These are phyloP conservation scores for Otolemur crassicaudatus DNA, from an alignment of 2,797 vertebrate species.

Conservation along the genomic window DNA sequence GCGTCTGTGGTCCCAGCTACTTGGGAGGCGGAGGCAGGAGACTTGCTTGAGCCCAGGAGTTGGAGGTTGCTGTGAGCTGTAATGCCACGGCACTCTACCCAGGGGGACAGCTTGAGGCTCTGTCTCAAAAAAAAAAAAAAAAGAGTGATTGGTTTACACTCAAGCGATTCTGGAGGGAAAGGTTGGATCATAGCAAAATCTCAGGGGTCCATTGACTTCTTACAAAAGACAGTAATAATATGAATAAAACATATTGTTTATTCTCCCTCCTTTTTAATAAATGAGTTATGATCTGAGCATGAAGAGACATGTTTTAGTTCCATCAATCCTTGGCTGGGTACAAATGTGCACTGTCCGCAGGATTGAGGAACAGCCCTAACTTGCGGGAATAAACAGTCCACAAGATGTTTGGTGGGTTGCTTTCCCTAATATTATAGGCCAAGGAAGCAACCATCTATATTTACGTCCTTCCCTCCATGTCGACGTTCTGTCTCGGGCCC, in stretches of 20 bases:
- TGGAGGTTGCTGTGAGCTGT: too few species aligned
- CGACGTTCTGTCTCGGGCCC: background rate
- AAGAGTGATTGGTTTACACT: background rate
- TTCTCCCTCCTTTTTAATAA: conserved; percentile 2
- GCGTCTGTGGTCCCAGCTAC: too few species aligned
- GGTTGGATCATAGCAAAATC: background rate
- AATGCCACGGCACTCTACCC: too few species aligned
- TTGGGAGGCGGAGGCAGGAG: too few species aligned
- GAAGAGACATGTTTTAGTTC: conserved; percentile 18
- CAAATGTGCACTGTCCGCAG: background rate
- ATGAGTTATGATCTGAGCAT: background rate
- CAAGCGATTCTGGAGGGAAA: background rate
- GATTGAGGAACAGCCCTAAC: background rate
- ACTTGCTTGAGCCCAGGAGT: too few species aligned
- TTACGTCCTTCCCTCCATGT: background rate
- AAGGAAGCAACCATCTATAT: background rate
- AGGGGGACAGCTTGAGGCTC: too few species aligned
- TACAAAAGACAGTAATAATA: background rate
- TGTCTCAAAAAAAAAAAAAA: too few species aligned
- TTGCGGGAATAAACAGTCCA: conserved; percentile 12
- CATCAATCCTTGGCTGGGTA: background rate
- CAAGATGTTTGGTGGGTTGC: background rate
- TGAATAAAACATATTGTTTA: background rate
- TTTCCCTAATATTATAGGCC: background rate
- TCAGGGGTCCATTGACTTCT: background rate